Evolutionary conservation across 2,113 vertebrate species (phyloP).

Genomic region (Colius striatus): DNA sequence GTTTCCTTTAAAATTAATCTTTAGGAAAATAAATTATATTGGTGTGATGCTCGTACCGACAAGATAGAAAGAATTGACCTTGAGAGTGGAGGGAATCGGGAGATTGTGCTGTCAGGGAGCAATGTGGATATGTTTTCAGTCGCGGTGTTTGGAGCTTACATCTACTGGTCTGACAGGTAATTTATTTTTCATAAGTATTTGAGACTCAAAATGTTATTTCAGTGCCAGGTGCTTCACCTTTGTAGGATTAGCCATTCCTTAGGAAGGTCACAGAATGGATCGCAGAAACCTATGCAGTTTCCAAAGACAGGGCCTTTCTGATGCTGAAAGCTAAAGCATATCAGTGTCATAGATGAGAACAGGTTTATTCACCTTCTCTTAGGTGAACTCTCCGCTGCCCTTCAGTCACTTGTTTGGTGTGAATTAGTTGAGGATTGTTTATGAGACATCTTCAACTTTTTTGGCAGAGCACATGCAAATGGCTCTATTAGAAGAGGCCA

Average conservation of each 20-base stretch:
- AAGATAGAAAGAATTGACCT: constrained; percentile 99
- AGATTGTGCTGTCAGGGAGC: constrained; percentile 95
- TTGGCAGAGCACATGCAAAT: constrained; percentile 93
- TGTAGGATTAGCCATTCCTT: constrained; percentile 78
- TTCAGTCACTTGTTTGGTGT: constrained; percentile 70
- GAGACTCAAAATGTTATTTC: constrained; percentile 76
- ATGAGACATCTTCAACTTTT: constrained; percentile 72
- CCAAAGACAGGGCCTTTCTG: constrained; percentile 47
- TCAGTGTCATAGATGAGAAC: constrained; percentile 56
- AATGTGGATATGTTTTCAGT: constrained; percentile 99
- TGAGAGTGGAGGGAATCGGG: constrained; percentile 93
- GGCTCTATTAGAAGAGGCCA: constrained; percentile 94
- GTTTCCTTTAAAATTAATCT: constrained; percentile 85
- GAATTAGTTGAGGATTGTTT: constrained; percentile 76
- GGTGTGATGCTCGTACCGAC: constrained; percentile 98
- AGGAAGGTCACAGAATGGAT: constrained; percentile 74
- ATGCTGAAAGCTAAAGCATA: constrained; percentile 63
- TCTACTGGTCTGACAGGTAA: constrained; percentile 99
- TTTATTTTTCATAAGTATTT: constrained; percentile 91
- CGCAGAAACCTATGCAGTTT: constrained; percentile 50
- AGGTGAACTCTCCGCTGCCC: constrained; percentile 51
- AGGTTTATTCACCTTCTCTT: constrained; percentile 42
- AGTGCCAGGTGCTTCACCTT: constrained; percentile 78
- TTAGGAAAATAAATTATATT: constrained; percentile 99
- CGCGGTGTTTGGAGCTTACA: constrained; percentile 97